Percentiles rank a stretch among this genome's conserved stretches.
Conservation (phyloP, 1,140 invertebrate species). For the roundworm (Caenorhabditis elegans) region WBcel235 BX284606.5:4976501-4977000, state of each 20-base stretch:
- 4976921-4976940: background rate
- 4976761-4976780: background rate
- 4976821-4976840: constrained; percentile 7
- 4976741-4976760: background rate
- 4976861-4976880: constrained; percentile 8
- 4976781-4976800: background rate
- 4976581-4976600: background rate
- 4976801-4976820: background rate
- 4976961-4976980: constrained; percentile 14
- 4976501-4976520: background rate
- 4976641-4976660: background rate
- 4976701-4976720: background rate
- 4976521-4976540: background rate
- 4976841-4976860: constrained; percentile 4
- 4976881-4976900: constrained; percentile 29
- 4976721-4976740: background rate
- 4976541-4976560: constrained; percentile 2
- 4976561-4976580: background rate
- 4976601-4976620: background rate
- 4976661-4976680: background rate
- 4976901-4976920: background rate
- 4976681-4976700: background rate
- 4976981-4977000: background rate
- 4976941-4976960: background rate
- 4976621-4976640: background rate